These are phyloP conservation scores for Alethe castanea DNA, from an alignment of 2,113 vertebrate genomes.

Conservation along the genomic window DNA sequence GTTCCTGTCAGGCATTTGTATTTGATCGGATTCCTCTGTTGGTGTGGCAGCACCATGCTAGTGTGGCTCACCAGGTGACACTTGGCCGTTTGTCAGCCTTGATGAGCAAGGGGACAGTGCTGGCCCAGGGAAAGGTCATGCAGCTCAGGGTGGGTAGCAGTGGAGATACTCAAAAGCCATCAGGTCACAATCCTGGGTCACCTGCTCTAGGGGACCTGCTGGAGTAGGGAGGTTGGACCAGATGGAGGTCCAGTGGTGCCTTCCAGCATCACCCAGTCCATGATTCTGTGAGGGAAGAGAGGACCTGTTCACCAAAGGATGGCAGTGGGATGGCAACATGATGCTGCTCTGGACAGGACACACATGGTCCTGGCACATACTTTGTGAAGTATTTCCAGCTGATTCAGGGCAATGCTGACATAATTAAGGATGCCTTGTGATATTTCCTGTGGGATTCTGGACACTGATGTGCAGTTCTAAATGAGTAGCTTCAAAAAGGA, in stretches of 20 bases:
- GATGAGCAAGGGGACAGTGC: rapidly evolving
- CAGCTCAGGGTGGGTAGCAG: not conserved
- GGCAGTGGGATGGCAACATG: not conserved
- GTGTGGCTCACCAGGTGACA: not conserved
- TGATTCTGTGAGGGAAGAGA: not conserved
- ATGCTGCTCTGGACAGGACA: not conserved
- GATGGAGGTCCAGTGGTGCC: not conserved
- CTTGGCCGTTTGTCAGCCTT: rapidly evolving
- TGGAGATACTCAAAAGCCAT: not conserved
- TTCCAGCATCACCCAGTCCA: rapidly evolving
- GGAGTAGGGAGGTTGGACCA: not conserved
- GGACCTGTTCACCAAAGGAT: not conserved
- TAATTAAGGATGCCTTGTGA: not conserved
- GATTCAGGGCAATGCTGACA: not conserved
- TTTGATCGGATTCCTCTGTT: rapidly evolving
- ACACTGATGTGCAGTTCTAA: not conserved
- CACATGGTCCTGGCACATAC: not conserved
- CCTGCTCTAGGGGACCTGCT: not conserved
- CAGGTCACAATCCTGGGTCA: not conserved
- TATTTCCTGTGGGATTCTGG: not conserved
- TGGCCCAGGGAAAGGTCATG: not conserved
- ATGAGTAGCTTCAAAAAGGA: not conserved
- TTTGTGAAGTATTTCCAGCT: not conserved
- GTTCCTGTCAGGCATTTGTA: not conserved
- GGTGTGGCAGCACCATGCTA: not conserved